Base-by-base conservation (phyloP, 2,113 vertebrate species). In the Sylvia atricapilla region DNA sequence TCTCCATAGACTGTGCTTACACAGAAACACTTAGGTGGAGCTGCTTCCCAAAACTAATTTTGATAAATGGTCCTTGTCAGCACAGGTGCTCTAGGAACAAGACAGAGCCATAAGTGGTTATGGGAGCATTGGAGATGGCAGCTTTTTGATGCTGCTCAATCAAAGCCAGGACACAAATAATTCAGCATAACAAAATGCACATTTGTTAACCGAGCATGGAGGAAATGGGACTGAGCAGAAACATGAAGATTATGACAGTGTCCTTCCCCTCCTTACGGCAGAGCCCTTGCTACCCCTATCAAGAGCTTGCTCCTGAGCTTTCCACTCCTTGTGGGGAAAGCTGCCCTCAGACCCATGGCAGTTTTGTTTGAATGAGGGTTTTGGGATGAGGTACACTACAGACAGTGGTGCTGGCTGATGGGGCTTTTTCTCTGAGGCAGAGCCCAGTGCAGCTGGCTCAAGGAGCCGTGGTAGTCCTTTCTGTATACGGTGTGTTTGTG, bases 361-460 rank as follows among this genome's bases (percentile, higher is more conserved):
- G 20, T 17, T 78, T 41, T 62, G 5, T 17, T 47, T 85, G 58
- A 56, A 35, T 15, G 46, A 63, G 5, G 4, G 16, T 46, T 39
- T 53, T 66, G n/a, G 27, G 17, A 58, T 70, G 14, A 78, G 7
- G 23, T 23, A 8, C 6, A 12, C 3, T 8, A 35, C 11, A 55
- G 25, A n/a, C 0, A 3, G 15, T 47, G n/a, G 9, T 74, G 20
- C 7, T 37, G 13, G 10, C 10, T 39, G 30, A 22, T 13, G 30
- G 8, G 8, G 10, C 3, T 28, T 78, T 41, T 87, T 47, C 41
- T 91, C 17, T 2, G 1, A 66, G 23, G 11, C 9, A 50, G n/a
- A 4, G 7, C 28, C 7, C 9, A 80, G 41, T 0, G 4, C 53
- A 80, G 17, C 37, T 60, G 53, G 10, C 8, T 5, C 8, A 25